These are phyloP conservation scores for Rattus rattus DNA, from an alignment of 2,113 vertebrate genomes.

Conservation along the genomic window DNA sequence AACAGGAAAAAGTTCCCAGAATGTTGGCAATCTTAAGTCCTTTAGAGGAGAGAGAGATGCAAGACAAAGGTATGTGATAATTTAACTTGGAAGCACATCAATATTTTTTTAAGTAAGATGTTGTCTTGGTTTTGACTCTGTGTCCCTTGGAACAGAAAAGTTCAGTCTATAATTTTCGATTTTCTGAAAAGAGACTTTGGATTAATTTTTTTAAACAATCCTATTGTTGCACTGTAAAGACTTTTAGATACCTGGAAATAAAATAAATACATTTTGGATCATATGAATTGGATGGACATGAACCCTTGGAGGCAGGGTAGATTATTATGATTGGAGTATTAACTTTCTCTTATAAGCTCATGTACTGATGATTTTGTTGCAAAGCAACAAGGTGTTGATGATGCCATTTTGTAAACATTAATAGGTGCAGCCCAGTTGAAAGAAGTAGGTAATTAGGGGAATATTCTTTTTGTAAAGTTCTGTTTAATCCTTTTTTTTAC, in stretches of 20 bases:
- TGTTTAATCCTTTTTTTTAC: too few species aligned
- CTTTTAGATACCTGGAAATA: not conserved
- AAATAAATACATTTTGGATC: not conserved
- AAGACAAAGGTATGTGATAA: too few species aligned
- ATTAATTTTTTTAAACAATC: not conserved
- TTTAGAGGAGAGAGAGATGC: too few species aligned
- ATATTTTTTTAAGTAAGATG: too few species aligned
- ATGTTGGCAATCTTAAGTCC: too few species aligned
- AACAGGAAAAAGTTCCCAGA: too few species aligned
- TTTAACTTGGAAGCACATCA: too few species aligned
- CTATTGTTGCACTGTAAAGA: not conserved
- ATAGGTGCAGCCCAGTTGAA: not conserved
- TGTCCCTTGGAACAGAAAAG: too few species aligned
- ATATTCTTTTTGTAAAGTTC: not conserved
- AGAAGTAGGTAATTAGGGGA: not conserved
- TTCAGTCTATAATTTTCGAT: too few species aligned
- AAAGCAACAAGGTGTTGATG: not conserved
- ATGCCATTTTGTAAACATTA: not conserved
- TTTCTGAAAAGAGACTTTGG: not conserved
- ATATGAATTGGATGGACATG: not conserved
- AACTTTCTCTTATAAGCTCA: not conserved
- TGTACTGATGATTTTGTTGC: not conserved
- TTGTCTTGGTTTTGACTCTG: too few species aligned
- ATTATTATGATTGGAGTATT: not conserved
- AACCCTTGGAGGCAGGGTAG: not conserved